phyloP scores from a whole-genome alignment of 2,888 invertebrate species.

The Drosophila gaucha region DNA sequence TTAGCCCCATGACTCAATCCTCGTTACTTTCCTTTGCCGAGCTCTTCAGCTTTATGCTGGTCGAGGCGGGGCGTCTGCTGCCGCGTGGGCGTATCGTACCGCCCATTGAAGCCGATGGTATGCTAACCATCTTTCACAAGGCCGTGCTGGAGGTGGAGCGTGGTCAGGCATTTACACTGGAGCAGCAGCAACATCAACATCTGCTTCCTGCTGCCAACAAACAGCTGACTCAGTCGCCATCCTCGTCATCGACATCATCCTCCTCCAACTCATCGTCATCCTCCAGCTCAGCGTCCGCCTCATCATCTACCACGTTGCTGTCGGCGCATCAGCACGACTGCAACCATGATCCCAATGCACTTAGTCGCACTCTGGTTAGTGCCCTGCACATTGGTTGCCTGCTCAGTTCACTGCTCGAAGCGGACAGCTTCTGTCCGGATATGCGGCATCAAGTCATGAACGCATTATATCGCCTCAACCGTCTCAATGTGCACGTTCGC shows the following conservation, averaged over 20 bases:
- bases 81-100: slow-evolving; percentile 90
- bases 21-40: slow-evolving; percentile 97
- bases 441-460: slow-evolving; percentile 88
- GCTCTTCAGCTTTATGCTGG: slow-evolving; percentile 96
- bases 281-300: slow-evolving; percentile 26
- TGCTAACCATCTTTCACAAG: slow-evolving; percentile 92
- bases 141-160: slow-evolving; percentile 91
- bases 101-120: slow-evolving; percentile 92
- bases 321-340: slow-evolving; percentile 85
- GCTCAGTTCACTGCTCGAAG: slow-evolving; percentile 88
- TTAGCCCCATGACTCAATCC: slow-evolving; percentile 97
- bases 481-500: slow-evolving; percentile 88
- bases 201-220: slow-evolving; percentile 48
- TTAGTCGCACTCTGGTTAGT: slow-evolving; percentile 94
- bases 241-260: slow-evolving; percentile 53
- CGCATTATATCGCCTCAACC: slow-evolving; percentile 91
- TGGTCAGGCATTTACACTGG: slow-evolving; percentile 76
- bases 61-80: slow-evolving; percentile 91
- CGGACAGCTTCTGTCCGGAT: slow-evolving; percentile 85
- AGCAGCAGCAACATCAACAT: slow-evolving; percentile 57
- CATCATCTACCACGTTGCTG: slow-evolving; percentile 57
- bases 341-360: slow-evolving; percentile 89
- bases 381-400: slow-evolving; percentile 93
- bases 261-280: slow-evolving; percentile 40
- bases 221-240: slow-evolving; percentile 47